Conservation (phyloP, 2,113 vertebrate genomes). For the human region DNA sequence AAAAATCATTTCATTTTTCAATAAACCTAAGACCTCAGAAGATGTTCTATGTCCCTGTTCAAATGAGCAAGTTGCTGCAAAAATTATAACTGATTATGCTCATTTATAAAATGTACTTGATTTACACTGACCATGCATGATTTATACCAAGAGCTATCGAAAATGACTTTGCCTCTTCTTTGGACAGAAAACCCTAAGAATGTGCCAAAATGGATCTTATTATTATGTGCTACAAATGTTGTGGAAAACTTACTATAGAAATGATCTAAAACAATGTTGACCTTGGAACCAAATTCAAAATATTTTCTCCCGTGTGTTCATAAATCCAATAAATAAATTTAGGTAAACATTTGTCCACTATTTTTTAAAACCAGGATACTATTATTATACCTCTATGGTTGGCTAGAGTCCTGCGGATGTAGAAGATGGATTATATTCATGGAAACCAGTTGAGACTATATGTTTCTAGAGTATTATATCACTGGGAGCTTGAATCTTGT, state of each 20-base stretch:
- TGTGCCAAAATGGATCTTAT: slow-evolving; percentile 28
- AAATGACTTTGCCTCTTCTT: slow-evolving; percentile 17
- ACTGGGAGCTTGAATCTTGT: background rate
- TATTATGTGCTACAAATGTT: background rate
- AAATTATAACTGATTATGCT: slow-evolving; percentile 40
- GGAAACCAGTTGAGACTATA: background rate
- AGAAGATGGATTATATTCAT: background rate
- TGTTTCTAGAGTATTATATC: background rate
- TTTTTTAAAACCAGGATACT: background rate
- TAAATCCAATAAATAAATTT: slow-evolving; percentile 22
- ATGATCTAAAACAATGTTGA: slow-evolving; percentile 6
- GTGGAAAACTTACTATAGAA: background rate
- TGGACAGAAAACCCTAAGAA: background rate
- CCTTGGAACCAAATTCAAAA: slow-evolving; percentile 25
- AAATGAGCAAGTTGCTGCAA: slow-evolving; percentile 48
- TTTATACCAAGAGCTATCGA: slow-evolving; percentile 36
- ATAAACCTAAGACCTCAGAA: background rate
- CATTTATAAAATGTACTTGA: slow-evolving; percentile 48
- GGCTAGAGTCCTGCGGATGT: background rate
- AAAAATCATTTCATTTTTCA: slow-evolving; percentile 22
- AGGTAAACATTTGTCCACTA: background rate
- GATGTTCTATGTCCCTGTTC: background rate
- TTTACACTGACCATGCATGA: slow-evolving; percentile 1
- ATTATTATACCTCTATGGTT: background rate
- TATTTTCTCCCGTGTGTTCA: background rate